phyloP scores from a whole-genome alignment of 1,140 invertebrate species.

The Agrilus planipennis region DNA sequence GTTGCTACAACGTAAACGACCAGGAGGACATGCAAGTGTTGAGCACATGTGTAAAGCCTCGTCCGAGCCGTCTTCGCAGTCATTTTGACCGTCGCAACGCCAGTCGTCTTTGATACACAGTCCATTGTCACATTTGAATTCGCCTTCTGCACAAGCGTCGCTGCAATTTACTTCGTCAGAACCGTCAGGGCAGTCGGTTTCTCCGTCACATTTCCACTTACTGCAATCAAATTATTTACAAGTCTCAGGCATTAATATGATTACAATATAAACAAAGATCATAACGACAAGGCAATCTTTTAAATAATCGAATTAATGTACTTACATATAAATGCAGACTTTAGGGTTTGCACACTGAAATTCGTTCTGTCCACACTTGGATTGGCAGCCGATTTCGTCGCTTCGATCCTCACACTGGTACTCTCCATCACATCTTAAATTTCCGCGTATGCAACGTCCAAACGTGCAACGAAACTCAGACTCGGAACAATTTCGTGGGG shows the following conservation, averaged over 20 bases:
- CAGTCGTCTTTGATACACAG: constrained; percentile 47
- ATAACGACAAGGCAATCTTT: too few relatives aligned
- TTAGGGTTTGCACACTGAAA: constrained; percentile 44
- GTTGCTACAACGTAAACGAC: constrained; percentile 46
- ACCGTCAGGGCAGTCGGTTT: constrained; percentile 49
- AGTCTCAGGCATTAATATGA: background rate
- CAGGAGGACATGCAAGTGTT: constrained; percentile 24
- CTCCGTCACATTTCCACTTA: constrained; percentile 49
- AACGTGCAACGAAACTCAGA: constrained; percentile 47
- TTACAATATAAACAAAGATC: background rate
- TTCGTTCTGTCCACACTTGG: constrained; percentile 42
- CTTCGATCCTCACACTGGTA: constrained; percentile 49
- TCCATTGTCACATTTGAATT: constrained; percentile 39
- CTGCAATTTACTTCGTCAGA: constrained; percentile 47
- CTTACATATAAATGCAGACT: constrained; percentile 41
- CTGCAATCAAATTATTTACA: constrained; percentile 23
- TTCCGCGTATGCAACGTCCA: constrained; percentile 45
- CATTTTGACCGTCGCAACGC: constrained; percentile 52
- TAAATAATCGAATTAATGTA: constrained; percentile 3
- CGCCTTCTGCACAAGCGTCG: constrained; percentile 32
- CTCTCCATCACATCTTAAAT: constrained; percentile 54
- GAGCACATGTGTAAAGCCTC: constrained; percentile 37
- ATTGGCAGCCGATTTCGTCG: constrained; percentile 49
- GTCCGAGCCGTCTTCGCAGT: constrained; percentile 50
- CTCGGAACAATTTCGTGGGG: constrained; percentile 56